Evolutionary conservation across 2,797 vertebrate genomes (phyloP).

Genomic region (Schizopygopsis pylzovi): DNA sequence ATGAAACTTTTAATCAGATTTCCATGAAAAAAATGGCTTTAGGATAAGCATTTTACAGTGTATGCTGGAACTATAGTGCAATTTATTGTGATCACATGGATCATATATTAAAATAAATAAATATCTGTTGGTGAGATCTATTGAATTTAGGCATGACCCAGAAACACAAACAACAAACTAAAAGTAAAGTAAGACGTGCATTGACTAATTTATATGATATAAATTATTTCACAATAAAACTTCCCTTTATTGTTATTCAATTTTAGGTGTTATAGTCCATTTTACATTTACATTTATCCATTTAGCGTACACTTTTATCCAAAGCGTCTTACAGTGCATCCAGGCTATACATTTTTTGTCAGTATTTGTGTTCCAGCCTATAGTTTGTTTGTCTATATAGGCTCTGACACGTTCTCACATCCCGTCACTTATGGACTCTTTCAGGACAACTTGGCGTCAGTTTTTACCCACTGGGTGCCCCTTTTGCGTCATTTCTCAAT

Average conservation of each 20-base stretch:
- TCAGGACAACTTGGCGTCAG: neutral
- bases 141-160: neutral
- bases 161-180: neutral
- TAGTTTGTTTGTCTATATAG: neutral
- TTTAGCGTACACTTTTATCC: too few species aligned
- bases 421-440: neutral
- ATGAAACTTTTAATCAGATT: neutral
- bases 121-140: neutral
- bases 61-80: neutral
- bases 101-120: neutral
- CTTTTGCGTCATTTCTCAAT: neutral
- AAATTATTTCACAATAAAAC: neutral
- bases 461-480: neutral
- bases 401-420: neutral
- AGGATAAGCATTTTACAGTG: neutral
- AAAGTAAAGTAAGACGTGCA: neutral
- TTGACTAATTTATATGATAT: neutral
- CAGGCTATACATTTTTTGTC: too few species aligned
- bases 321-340: too few species aligned
- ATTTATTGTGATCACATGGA: neutral
- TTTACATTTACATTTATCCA: too few species aligned
- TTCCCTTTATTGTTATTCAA: neutral
- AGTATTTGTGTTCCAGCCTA: too few species aligned
- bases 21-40: neutral
- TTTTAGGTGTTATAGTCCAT: neutral